phyloP scores from a whole-genome alignment of 2,888 invertebrate genomes.

The Vanessa cardui region DNA sequence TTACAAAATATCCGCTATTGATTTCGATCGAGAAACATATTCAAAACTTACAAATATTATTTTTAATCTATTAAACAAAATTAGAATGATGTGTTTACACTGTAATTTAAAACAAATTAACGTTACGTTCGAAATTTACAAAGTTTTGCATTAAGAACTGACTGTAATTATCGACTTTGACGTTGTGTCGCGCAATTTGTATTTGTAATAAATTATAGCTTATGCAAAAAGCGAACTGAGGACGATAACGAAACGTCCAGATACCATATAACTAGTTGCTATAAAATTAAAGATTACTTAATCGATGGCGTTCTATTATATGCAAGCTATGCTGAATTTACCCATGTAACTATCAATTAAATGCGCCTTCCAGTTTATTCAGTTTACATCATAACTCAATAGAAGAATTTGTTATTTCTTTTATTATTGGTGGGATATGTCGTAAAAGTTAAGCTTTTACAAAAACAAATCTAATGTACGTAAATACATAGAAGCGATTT shows the following conservation, averaged over 20 bases:
- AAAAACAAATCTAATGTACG: not conserved
- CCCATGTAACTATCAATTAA: too few relatives aligned
- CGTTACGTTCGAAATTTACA: constrained; percentile 21
- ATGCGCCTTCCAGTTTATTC: too few relatives aligned
- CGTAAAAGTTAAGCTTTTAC: not conserved
- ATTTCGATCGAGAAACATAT: too few relatives aligned
- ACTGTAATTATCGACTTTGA: constrained; percentile 30
- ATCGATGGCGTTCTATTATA: not conserved
- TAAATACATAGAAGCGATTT: constrained; percentile 14
- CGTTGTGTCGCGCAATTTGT: constrained; percentile 29
- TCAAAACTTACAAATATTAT: too few relatives aligned
- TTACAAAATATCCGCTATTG: too few relatives aligned
- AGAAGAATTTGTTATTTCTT: too few relatives aligned
- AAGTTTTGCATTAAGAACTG: constrained; percentile 29
- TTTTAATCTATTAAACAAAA: not conserved
- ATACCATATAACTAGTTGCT: constrained; percentile 7
- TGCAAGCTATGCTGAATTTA: not conserved
- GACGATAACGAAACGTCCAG: constrained; percentile 30
- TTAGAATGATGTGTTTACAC: not conserved
- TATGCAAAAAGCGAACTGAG: constrained; percentile 30
- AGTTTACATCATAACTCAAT: too few relatives aligned
- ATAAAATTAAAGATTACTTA: constrained; percentile 3
- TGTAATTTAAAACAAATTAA: not conserved
- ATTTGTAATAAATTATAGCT: constrained; percentile 33
- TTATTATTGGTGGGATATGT: not conserved